phyloP scores from a whole-genome alignment of 2,797 vertebrate genomes.

The Crenuchus spilurus region DNA sequence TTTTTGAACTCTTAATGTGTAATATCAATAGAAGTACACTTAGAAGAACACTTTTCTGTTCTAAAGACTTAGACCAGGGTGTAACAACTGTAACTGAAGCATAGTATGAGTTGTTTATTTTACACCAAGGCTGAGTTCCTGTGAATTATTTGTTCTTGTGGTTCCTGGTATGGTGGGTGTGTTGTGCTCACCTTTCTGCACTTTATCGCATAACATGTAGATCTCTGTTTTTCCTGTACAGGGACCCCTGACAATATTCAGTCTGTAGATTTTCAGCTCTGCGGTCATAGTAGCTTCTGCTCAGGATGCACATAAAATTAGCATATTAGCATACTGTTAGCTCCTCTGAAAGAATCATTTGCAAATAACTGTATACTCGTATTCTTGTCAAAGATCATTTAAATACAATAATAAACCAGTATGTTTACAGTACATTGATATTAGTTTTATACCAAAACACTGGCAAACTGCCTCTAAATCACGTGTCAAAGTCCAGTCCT shows the following conservation, averaged over 20 bases:
- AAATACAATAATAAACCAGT: no score
- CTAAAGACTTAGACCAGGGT: neutral
- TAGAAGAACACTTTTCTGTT: no score
- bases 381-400: no score
- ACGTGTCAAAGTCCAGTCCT: no score
- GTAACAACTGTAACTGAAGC: neutral
- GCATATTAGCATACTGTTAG: neutral
- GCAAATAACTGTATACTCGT: no score
- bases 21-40: no score
- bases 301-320: conserved; percentile 31
- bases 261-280: conserved; percentile 86
- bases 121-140: neutral
- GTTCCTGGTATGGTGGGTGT: neutral
- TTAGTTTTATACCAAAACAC: no score
- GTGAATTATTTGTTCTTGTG: neutral
- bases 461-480: no score
- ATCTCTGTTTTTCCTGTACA: conserved; percentile 87
- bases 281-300: conserved; percentile 91
- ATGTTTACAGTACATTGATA: no score
- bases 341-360: no score
- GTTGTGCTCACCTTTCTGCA: conserved; percentile 86
- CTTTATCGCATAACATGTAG: conserved; percentile 93
- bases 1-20: no score
- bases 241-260: conserved; percentile 83
- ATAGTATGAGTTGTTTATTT: neutral